phyloP scores from a whole-genome alignment of 2,113 vertebrate species.

The Ophthalmolycus amberensis region DNA sequence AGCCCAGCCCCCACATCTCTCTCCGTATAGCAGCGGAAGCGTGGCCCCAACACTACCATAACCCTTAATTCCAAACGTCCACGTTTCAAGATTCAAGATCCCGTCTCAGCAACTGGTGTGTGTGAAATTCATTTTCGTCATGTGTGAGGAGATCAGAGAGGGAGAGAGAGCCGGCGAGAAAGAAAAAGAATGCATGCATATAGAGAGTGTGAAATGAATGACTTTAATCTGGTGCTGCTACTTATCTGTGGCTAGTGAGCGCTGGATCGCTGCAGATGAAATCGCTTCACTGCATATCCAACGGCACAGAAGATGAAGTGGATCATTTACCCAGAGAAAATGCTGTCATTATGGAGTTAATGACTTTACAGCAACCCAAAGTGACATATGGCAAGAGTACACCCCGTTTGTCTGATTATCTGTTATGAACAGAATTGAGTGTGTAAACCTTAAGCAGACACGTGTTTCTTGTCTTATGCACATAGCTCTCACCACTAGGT shows the following conservation, averaged over 20 bases:
- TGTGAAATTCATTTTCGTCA: constrained; percentile 37
- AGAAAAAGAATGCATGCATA: constrained; percentile 9
- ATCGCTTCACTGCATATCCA: constrained; percentile 35
- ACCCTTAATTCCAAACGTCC: constrained; percentile 13
- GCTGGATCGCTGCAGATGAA: constrained; percentile 29
- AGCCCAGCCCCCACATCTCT: neutral
- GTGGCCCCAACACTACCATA: neutral
- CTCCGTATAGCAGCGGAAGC: neutral
- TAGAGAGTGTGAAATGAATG: constrained; percentile 31
- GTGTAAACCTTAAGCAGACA: no score
- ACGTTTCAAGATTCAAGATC: constrained; percentile 11
- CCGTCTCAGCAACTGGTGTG: neutral
- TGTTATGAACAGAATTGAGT: no score
- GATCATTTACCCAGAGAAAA: constrained; percentile 42
- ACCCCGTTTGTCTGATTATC: no score
- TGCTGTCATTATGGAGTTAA: constrained; percentile 23
- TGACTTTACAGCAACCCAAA: neutral
- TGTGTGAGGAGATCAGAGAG: constrained; percentile 42
- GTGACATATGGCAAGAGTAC: no score
- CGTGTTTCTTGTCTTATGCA: no score
- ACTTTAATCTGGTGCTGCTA: constrained; percentile 56
- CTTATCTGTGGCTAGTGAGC: constrained; percentile 31
- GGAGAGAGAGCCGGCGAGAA: neutral
- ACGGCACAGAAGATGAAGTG: constrained; percentile 32
- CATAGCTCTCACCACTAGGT: no score